phyloP scores from a whole-genome alignment of 2,888 invertebrate genomes.

The Elgonia sp. region DNA sequence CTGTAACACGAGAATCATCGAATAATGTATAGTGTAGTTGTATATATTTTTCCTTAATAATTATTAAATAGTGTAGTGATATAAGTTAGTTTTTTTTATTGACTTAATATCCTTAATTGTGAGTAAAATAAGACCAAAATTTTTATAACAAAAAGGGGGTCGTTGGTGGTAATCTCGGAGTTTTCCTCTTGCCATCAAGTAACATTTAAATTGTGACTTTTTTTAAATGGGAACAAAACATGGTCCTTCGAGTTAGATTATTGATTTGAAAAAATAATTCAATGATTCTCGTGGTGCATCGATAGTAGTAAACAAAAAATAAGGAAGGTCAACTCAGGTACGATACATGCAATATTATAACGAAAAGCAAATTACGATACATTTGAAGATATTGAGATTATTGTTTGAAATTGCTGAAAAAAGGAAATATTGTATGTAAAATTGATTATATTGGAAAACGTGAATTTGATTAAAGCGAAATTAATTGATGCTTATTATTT shows the following conservation, averaged over 20 bases:
- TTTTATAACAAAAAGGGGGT: not conserved
- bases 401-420: not conserved
- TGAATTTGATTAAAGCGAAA: not conserved
- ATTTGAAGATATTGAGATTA: not conserved
- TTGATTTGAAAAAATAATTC: not conserved
- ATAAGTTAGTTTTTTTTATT: no score
- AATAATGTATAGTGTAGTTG: no score
- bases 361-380: not conserved
- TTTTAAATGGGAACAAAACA: no score
- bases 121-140: no score
- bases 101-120: no score
- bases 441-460: not conserved
- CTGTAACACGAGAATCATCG: not conserved
- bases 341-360: not conserved
- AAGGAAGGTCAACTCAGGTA: not conserved
- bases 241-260: no score
- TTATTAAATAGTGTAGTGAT: no score
- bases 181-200: no score
- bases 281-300: not conserved
- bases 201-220: no score
- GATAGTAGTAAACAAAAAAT: not conserved
- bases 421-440: not conserved
- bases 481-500: not conserved
- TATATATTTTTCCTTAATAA: no score
- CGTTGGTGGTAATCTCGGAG: no score